phyloP scores from a whole-genome alignment of 2,888 invertebrate genomes.

The Eupithecia dodoneata region DNA sequence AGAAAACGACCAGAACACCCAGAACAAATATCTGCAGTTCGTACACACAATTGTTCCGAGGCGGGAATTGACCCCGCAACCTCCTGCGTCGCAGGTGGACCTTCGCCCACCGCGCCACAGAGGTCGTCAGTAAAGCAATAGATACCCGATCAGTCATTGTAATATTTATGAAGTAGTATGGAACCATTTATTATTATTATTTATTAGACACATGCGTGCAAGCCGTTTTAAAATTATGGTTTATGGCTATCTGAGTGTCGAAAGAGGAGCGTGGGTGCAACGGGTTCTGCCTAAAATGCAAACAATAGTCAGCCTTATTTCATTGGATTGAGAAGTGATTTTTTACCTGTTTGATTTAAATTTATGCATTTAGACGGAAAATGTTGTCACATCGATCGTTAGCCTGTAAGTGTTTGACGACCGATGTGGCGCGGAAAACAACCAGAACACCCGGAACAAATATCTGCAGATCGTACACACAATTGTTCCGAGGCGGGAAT shows the following conservation, averaged over 20 bases:
- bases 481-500: too few relatives aligned
- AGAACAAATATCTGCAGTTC: too few relatives aligned
- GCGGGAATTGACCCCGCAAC: too few relatives aligned
- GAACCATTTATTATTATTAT: slow-evolving; percentile 51
- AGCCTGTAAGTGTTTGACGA: background rate
- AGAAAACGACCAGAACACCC: too few relatives aligned
- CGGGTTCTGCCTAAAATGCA: slow-evolving; percentile 50
- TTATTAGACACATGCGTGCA: slow-evolving; percentile 53
- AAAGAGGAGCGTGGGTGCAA: slow-evolving; percentile 76
- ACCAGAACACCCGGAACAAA: too few relatives aligned
- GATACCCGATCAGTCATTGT: slow-evolving; percentile 45
- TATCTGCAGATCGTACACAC: too few relatives aligned
- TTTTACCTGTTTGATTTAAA: background rate
- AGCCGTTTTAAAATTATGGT: slow-evolving; percentile 78
- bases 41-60: too few relatives aligned
- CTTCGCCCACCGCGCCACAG: too few relatives aligned
- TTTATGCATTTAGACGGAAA: slow-evolving; percentile 16
- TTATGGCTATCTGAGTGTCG: slow-evolving; percentile 79
- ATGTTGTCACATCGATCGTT: slow-evolving; percentile 29
- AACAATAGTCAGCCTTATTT: slow-evolving; percentile 28
- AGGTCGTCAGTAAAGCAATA: background rate
- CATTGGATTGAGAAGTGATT: background rate
- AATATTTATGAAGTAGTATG: slow-evolving; percentile 56
- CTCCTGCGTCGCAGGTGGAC: too few relatives aligned
- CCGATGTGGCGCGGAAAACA: too few relatives aligned